These are phyloP conservation scores for Patella vulgata DNA, from an alignment of 1,140 invertebrate species.

Conservation along the genomic window DNA sequence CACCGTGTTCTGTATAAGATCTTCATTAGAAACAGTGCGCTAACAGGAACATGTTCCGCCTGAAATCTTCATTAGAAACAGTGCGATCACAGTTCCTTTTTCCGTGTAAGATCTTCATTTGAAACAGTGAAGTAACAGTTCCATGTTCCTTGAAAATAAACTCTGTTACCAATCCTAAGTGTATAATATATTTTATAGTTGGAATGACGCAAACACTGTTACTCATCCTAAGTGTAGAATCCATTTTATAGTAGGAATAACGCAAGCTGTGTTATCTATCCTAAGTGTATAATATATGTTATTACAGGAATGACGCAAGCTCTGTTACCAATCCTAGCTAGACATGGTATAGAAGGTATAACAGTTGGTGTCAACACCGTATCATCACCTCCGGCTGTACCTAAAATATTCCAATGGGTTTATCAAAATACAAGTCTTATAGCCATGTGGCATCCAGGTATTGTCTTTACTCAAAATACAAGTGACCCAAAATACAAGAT, in stretches of 20 bases:
- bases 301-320: constrained; percentile 46
- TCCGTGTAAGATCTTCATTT: not conserved
- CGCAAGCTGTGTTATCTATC: too few species aligned
- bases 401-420: constrained; percentile 49
- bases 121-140: too few species aligned
- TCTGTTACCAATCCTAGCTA: constrained; percentile 42
- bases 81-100: too few species aligned
- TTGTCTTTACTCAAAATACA: too few species aligned
- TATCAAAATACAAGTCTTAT: constrained; percentile 38
- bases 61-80: not conserved
- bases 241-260: too few species aligned
- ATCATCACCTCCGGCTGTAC: constrained; percentile 53
- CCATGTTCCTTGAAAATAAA: too few species aligned
- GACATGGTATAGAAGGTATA: constrained; percentile 41
- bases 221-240: too few species aligned
- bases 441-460: constrained; percentile 50
- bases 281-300: not conserved
- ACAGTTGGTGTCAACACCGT: constrained; percentile 55
- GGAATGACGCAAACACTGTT: too few species aligned
- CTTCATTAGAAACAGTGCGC: not conserved
- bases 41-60: too few species aligned
- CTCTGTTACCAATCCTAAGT: too few species aligned
- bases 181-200: too few species aligned
- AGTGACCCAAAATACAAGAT: too few species aligned
- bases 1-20: not conserved